Conservation (phyloP, 2,113 vertebrate species). For the Engraulis encrasicolus region DNA sequence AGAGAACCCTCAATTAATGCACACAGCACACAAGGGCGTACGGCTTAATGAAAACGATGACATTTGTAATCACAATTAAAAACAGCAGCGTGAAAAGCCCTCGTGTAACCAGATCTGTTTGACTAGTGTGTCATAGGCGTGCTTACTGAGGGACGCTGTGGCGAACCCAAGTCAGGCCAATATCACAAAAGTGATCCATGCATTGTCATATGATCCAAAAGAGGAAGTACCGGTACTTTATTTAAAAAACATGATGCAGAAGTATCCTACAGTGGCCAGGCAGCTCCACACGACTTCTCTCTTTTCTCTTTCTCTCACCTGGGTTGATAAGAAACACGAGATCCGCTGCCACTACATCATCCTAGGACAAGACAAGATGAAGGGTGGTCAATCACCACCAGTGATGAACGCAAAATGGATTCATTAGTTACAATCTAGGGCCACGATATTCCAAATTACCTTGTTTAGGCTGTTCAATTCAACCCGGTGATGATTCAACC, state of each 20-base stretch:
- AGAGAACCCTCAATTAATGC: constrained; percentile 15
- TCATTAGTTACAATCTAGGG: no score
- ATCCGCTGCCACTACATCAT: background rate
- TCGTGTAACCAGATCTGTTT: background rate
- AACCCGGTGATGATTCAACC: no score
- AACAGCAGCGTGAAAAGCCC: background rate
- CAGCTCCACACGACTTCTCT: background rate
- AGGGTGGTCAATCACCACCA: no score
- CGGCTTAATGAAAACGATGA: background rate
- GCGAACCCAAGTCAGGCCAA: background rate
- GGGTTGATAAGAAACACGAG: background rate
- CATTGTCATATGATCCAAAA: background rate
- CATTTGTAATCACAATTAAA: background rate
- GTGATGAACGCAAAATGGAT: no score
- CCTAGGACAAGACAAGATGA: no score
- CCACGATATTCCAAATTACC: background rate
- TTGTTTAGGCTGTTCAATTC: no score
- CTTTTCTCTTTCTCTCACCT: background rate
- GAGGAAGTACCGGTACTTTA: background rate
- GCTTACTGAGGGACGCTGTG: no score
- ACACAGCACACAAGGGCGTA: constrained; percentile 23
- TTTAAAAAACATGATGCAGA: background rate
- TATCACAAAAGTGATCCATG: background rate
- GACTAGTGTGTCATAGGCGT: background rate
- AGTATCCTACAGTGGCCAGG: background rate